Conservation (phyloP, 1,140 invertebrate species). For the Drosophila neocordata region DNA sequence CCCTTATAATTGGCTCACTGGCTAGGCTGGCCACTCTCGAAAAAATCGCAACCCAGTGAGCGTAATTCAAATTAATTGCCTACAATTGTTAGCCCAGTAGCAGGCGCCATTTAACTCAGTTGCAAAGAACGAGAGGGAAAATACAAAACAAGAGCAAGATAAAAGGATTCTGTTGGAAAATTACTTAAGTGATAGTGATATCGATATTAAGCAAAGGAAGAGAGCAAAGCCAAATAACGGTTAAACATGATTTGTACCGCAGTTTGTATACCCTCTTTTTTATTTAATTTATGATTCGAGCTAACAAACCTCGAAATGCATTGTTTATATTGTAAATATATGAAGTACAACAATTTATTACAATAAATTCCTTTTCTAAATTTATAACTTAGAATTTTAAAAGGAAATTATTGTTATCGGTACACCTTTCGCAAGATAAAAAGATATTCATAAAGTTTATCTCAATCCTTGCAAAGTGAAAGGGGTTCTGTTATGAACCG, state of each 20-base stretch:
- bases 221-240: background rate
- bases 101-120: conserved; percentile 68
- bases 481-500: no score
- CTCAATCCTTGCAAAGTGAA: no score
- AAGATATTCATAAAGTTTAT: no score
- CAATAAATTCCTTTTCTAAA: no score
- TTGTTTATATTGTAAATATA: no score
- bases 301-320: no score
- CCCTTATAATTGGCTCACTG: conserved; percentile 65
- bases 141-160: conserved; percentile 21
- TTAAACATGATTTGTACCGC: background rate
- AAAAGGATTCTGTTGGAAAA: background rate
- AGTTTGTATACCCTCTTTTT: background rate
- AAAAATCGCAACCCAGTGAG: conserved; percentile 61
- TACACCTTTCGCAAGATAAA: no score
- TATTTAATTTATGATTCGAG: no score
- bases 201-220: background rate
- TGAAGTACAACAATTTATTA: no score
- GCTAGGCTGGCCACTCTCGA: conserved; percentile 38
- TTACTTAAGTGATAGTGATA: conserved; percentile 45
- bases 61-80: conserved; percentile 80
- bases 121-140: background rate
- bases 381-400: no score
- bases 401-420: no score
- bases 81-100: conserved; percentile 68